phyloP scores from a whole-genome alignment of 2,113 vertebrate genomes.

The Datnioides undecimradiatus region DNA sequence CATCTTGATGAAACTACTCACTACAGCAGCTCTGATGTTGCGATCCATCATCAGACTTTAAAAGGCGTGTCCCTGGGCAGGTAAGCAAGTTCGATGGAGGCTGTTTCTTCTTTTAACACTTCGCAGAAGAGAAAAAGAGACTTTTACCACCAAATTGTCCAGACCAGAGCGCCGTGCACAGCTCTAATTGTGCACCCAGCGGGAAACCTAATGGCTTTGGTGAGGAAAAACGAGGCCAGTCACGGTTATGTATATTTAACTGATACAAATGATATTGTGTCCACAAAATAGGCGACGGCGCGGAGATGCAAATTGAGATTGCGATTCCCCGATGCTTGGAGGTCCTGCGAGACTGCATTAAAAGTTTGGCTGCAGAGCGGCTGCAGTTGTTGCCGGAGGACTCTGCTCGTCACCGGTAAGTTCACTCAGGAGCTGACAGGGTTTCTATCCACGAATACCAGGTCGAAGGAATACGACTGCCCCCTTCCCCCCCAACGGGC shows the following conservation, averaged over 20 bases:
- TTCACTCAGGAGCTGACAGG: background rate
- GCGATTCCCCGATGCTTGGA: background rate
- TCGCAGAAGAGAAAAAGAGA: background rate
- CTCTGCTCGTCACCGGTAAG: background rate
- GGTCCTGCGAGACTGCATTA: background rate
- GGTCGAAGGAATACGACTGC: background rate
- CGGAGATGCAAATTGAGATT: background rate
- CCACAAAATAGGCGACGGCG: slow-evolving; percentile 18
- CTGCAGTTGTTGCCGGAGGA: background rate
- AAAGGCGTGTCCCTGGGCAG: too few relatives aligned
- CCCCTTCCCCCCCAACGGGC: background rate
- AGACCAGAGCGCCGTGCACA: background rate
- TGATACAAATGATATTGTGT: slow-evolving; percentile 21
- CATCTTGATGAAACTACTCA: background rate
- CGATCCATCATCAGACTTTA: background rate
- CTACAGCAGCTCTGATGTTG: background rate
- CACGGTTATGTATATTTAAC: slow-evolving; percentile 46
- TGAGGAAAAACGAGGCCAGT: slow-evolving; percentile 13
- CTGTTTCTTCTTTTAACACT: background rate
- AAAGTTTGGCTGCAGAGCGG: background rate
- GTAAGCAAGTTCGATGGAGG: background rate
- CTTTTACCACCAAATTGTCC: slow-evolving; percentile 18
- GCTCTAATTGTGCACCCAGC: slow-evolving; percentile 37
- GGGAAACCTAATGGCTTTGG: slow-evolving; percentile 16
- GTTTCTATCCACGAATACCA: background rate